Conservation (phyloP, 1,140 invertebrate genomes). For the Anoplolepis gracilipes region DNA sequence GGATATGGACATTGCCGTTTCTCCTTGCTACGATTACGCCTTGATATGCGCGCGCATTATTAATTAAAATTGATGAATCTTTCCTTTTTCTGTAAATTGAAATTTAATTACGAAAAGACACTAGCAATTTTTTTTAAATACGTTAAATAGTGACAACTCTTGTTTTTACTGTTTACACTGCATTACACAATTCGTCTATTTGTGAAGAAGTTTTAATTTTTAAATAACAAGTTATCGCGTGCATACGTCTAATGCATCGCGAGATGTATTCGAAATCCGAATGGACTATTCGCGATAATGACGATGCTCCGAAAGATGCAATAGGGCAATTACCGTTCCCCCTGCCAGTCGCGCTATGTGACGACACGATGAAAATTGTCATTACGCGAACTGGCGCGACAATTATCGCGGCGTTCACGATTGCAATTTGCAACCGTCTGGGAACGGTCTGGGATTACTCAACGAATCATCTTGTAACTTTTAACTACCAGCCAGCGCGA, state of each 20-base stretch:
- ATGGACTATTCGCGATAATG: conserved; percentile 75
- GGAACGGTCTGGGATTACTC: conserved; percentile 85
- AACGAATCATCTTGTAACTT: conserved; percentile 85
- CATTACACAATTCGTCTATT: not conserved
- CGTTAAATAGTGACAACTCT: no score
- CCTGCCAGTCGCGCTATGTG: conserved; percentile 73
- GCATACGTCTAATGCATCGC: conserved; percentile 39
- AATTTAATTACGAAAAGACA: not conserved
- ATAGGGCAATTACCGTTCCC: conserved; percentile 80
- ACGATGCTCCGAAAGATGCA: conserved; percentile 80
- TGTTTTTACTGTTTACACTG: no score
- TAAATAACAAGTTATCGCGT: not conserved
- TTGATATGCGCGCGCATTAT: no score
- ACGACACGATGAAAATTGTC: conserved; percentile 85
- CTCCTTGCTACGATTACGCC: not conserved
- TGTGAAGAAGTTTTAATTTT: not conserved
- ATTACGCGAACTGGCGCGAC: conserved; percentile 83
- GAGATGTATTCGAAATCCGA: conserved; percentile 60
- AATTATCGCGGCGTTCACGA: conserved; percentile 85
- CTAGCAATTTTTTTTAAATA: not conserved
- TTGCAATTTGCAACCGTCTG: conserved; percentile 84
- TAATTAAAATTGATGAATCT: not conserved
- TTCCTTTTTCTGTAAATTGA: not conserved
- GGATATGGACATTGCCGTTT: not conserved
- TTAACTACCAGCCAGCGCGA: conserved; percentile 81